Evolutionary conservation across 2,888 invertebrate genomes (phyloP), one percentile per base, ranked within the genome.

Genomic region (Ferdinandea cuprea): DNA sequence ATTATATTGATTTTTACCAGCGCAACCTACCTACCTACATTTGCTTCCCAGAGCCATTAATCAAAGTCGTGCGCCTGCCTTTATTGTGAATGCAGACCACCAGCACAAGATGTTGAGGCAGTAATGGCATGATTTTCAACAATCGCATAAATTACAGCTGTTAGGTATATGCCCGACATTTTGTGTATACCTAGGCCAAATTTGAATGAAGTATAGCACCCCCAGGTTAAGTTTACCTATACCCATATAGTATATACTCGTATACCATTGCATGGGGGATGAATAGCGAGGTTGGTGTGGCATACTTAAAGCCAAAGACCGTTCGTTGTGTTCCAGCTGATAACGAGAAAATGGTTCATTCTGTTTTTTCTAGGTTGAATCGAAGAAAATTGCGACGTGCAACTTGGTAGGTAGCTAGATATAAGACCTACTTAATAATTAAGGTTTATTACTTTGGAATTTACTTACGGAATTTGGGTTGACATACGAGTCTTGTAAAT

Each of bases 51-150:
- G 25, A 3, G 76, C 76, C 46, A 65, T 76, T 56, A 69, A 69
- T 80, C 74, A 76, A 80, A 80, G 63, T 69, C 63, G 69, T 80
- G 74, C 69, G 76, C 69, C 69, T 76, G 80, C 56, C 61, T 69
- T 48, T 52, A 44, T 69, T 69, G 40, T 13, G 42, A 80, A 65
- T 56, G 74, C 72, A 72, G 54, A 65, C 50, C 52, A 58, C 63
- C 63, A 76, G 63, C 58, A 69, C 63, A 77, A 81, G 71, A 81
- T 81, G 81, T 81, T 81, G 81, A 81, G 81, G 81, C 81, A 81
- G 81, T 81, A 77, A 71, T 59, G 65, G 71, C 59, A 71, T 65
- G 65, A 50, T 77, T 81, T 61, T 69, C 52, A 17, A 71, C 71
- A 73, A 65, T 71, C 81, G 52, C 71, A 81, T 77, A 76, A 81